Percentiles rank a stretch among this genome's conserved stretches.
Evolutionary conservation across 2,797 vertebrate species (phyloP).

Genomic region (Craterocephalus amniculus): DNA sequence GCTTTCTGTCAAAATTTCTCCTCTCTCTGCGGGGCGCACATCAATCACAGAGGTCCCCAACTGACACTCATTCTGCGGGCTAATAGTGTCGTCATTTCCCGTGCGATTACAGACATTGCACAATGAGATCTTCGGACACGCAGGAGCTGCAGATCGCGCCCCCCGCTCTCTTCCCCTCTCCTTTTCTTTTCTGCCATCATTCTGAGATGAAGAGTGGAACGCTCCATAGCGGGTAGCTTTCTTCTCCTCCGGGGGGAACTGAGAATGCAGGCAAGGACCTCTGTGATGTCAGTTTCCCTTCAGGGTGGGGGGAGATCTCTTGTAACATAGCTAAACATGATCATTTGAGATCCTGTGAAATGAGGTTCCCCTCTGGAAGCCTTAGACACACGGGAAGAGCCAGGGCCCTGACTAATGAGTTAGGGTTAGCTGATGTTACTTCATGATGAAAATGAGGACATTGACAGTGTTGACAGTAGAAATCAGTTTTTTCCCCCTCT

Average conservation of each 20-base stretch:
- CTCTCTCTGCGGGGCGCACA: slow-evolving; percentile 61
- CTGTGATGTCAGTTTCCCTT: slow-evolving; percentile 83
- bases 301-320: slow-evolving; percentile 81
- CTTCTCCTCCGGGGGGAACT: slow-evolving; percentile 80
- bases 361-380: slow-evolving; percentile 66
- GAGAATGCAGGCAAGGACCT: slow-evolving; percentile 76
- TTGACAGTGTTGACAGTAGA: slow-evolving; percentile 18
- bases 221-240: slow-evolving; percentile 81
- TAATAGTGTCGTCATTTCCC: slow-evolving; percentile 76
- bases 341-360: slow-evolving; percentile 80
- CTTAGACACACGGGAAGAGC: slow-evolving; percentile 45
- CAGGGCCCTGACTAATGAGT: slow-evolving; percentile 68
- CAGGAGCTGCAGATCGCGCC: slow-evolving; percentile 64
- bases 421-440: slow-evolving; percentile 55
- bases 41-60: slow-evolving; percentile 69
- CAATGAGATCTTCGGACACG: slow-evolving; percentile 76
- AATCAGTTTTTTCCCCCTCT: slow-evolving; percentile 2
- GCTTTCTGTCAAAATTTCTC: slow-evolving; percentile 72
- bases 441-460: slow-evolving; percentile 57
- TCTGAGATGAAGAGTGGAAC: slow-evolving; percentile 78
- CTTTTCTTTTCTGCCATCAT: slow-evolving; percentile 76
- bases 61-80: slow-evolving; percentile 68
- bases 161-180: slow-evolving; percentile 64
- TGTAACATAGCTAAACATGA: slow-evolving; percentile 82
- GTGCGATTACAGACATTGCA: slow-evolving; percentile 66